These are phyloP conservation scores for Dermolepida albohirtum DNA, from an alignment of 2,888 invertebrate species.

Conservation along the genomic window DNA sequence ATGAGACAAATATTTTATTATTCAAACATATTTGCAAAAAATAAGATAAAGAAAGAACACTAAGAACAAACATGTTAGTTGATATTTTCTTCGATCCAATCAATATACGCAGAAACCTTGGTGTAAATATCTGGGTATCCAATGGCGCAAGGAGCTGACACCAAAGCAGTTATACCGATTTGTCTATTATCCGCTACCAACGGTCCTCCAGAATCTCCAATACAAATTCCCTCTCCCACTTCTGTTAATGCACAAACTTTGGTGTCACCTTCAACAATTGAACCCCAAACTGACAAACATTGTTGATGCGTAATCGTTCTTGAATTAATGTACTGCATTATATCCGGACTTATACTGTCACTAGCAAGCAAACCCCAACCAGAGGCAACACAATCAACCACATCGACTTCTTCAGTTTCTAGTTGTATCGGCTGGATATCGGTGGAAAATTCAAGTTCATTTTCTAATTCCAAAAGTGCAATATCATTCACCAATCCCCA, in stretches of 20 bases:
- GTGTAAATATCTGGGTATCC: constrained; percentile 64
- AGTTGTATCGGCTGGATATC: constrained; percentile 49
- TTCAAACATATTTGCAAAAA: too few relatives aligned
- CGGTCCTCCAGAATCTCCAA: constrained; percentile 58
- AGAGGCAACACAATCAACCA: constrained; percentile 60
- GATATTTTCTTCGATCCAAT: constrained; percentile 58
- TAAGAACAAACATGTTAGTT: too few relatives aligned
- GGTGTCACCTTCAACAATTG: constrained; percentile 65
- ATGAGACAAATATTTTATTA: too few relatives aligned
- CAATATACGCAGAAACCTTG: constrained; percentile 60
- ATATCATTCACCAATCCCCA: constrained; percentile 38
- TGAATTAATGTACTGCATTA: constrained; percentile 69
- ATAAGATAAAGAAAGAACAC: too few relatives aligned
- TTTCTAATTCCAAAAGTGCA: constrained; percentile 41
- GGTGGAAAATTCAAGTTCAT: constrained; percentile 20
- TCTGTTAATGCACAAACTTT: constrained; percentile 72
- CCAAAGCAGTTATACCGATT: constrained; percentile 61
- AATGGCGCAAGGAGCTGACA: constrained; percentile 61
- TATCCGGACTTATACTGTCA: constrained; percentile 68
- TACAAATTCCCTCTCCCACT: constrained; percentile 72
- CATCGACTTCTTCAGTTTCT: constrained; percentile 54
- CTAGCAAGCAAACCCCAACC: constrained; percentile 69
- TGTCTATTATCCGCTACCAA: constrained; percentile 39
- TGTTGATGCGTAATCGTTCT: constrained; percentile 65
- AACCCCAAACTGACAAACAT: constrained; percentile 64